Percentiles rank a stretch among this genome's conserved stretches.
Conservation (phyloP, 2,888 invertebrate genomes). For the Chrysodeixis includens region DNA sequence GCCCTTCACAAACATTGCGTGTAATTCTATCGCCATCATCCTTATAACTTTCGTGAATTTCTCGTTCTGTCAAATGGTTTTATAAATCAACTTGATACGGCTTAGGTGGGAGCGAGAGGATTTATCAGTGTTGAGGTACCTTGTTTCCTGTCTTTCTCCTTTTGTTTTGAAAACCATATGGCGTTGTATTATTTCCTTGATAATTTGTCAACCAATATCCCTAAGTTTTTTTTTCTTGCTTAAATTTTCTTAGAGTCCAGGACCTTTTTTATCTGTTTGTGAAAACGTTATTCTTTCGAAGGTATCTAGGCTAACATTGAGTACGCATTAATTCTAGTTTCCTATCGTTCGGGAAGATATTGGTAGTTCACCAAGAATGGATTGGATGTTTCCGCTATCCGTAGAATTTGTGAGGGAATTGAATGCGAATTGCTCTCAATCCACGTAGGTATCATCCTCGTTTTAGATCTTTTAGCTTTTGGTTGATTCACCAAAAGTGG, state of each 20-base stretch:
- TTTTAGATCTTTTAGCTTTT: conserved; percentile 20
- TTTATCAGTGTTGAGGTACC: background rate
- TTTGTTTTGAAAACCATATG: background rate
- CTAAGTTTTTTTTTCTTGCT: background rate
- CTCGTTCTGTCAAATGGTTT: conserved; percentile 12
- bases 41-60: conserved; percentile 31
- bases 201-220: too few relatives aligned
- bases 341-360: conserved; percentile 13
- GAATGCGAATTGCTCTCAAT: conserved; percentile 45
- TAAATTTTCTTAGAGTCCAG: background rate
- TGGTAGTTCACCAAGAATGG: conserved; percentile 19
- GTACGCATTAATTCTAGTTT: conserved; percentile 31
- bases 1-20: background rate
- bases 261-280: background rate
- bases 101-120: background rate
- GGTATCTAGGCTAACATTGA: background rate
- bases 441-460: conserved; percentile 27
- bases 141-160: background rate
- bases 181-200: background rate
- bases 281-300: background rate
- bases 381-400: conserved; percentile 46
- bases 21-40: conserved; percentile 31
- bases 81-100: background rate
- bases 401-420: conserved; percentile 44
- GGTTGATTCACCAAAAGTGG: conserved; percentile 22